Evolutionary conservation across 2,113 vertebrate genomes (phyloP).

Genomic region (Erinaceus europaeus): DNA sequence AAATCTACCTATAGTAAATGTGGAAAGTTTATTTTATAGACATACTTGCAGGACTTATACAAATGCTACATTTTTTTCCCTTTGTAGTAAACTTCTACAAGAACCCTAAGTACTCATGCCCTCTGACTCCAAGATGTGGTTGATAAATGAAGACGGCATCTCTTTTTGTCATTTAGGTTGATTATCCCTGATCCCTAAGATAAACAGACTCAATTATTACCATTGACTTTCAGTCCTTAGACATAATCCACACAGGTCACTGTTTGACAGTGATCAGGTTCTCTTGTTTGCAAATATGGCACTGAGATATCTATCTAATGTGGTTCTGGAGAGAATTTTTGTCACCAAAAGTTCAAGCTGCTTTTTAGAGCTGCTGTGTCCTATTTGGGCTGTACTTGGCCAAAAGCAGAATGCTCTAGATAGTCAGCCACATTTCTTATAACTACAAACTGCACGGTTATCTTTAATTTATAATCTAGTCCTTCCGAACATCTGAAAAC

Average conservation of each 20-base stretch:
- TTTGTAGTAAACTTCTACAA: neutral
- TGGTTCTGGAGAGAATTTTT: constrained; percentile 7
- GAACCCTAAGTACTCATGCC: neutral
- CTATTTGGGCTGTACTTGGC: neutral
- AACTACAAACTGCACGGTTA: neutral
- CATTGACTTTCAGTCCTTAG: constrained; percentile 57
- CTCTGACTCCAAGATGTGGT: neutral
- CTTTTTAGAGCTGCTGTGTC: neutral
- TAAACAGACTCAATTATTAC: constrained; percentile 64
- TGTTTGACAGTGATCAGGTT: constrained; percentile 21
- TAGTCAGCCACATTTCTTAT: constrained; percentile 5
- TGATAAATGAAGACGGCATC: constrained; percentile 45
- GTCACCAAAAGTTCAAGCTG: neutral
- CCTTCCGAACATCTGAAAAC: neutral
- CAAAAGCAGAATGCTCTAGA: neutral
- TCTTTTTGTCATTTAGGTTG: constrained; percentile 57
- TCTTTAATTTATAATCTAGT: neutral
- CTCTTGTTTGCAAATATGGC: neutral
- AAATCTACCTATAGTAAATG: constrained; percentile 2
- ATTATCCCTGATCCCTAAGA: constrained; percentile 62
- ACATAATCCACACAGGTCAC: constrained; percentile 55
- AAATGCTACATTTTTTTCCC: constrained; percentile 6
- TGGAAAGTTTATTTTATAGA: neutral
- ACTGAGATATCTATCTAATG: constrained; percentile 14
- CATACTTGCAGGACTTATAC: neutral